These are phyloP conservation scores for Alectura lathami DNA, from an alignment of 2,113 vertebrate genomes.

Conservation along the genomic window DNA sequence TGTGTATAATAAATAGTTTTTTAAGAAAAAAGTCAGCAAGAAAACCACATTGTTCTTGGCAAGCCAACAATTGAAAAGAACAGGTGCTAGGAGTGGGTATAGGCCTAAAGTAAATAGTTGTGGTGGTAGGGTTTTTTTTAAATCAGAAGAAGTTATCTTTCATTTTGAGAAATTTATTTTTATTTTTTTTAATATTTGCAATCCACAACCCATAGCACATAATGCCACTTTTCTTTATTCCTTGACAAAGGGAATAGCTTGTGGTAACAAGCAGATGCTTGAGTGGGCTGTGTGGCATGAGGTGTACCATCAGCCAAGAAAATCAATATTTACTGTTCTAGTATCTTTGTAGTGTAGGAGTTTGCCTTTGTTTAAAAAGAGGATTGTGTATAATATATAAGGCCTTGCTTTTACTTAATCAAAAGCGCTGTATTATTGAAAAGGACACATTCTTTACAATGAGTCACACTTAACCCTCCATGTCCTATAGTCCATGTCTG, in stretches of 20 bases:
- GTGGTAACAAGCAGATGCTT: constrained; percentile 74
- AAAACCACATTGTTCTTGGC: constrained; percentile 74
- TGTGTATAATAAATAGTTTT: constrained; percentile 52
- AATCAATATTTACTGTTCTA: constrained; percentile 86
- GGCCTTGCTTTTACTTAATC: constrained; percentile 38
- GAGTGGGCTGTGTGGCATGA: constrained; percentile 66
- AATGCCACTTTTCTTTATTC: constrained; percentile 76
- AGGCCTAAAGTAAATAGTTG: constrained; percentile 76
- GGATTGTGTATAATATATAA: constrained; percentile 55
- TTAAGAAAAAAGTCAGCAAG: constrained; percentile 54
- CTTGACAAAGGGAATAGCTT: constrained; percentile 68
- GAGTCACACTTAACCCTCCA: not conserved
- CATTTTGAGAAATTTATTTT: constrained; percentile 84
- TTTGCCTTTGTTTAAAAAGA: constrained; percentile 73
- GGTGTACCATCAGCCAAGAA: constrained; percentile 72
- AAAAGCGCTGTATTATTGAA: constrained; percentile 22
- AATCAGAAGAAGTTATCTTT: constrained; percentile 78
- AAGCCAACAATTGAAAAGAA: constrained; percentile 78
- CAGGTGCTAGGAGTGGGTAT: constrained; percentile 77
- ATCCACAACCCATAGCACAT: constrained; percentile 73
- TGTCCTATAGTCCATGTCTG: not conserved
- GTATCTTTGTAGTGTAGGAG: constrained; percentile 75
- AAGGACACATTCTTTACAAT: constrained; percentile 12
- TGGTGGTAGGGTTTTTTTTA: rapidly evolving
- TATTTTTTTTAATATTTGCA: constrained; percentile 86